phyloP scores from a whole-genome alignment of 2,797 vertebrate genomes.

The Gymnoscopelus braueri region DNA sequence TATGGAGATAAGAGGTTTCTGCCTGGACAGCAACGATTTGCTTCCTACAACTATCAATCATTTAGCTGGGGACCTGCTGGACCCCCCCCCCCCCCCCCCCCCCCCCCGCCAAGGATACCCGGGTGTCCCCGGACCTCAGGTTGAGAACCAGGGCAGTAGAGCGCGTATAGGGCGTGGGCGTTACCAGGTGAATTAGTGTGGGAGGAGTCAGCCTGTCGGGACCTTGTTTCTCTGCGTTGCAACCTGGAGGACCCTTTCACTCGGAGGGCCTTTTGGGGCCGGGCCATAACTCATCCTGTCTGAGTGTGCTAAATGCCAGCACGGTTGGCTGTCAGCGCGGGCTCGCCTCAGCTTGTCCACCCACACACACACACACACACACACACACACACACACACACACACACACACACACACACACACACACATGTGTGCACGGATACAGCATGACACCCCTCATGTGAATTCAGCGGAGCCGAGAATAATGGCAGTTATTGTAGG shows the following conservation, averaged over 20 bases:
- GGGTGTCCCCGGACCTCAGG: too few species aligned
- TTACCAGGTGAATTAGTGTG: slow-evolving; percentile 30
- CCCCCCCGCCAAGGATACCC: too few species aligned
- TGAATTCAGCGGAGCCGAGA: not conserved
- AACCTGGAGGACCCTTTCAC: slow-evolving; percentile 21
- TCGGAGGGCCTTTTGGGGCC: slow-evolving; percentile 20
- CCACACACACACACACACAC: not conserved
- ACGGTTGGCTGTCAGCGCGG: slow-evolving; percentile 36
- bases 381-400: not conserved
- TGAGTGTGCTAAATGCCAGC: slow-evolving; percentile 39
- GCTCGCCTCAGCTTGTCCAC: slow-evolving; percentile 65
- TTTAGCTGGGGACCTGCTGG: too few species aligned
- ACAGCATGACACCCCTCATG: not conserved
- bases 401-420: not conserved
- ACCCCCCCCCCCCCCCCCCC: too few species aligned
- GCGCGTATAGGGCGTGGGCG: slow-evolving; percentile 15
- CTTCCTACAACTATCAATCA: too few species aligned
- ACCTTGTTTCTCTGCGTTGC: slow-evolving; percentile 27
- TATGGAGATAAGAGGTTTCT: too few species aligned
- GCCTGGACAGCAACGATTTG: too few species aligned
- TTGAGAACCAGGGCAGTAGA: too few species aligned
- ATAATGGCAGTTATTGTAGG: not conserved
- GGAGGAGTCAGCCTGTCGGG: slow-evolving; percentile 10
- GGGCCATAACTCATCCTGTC: slow-evolving; percentile 46
- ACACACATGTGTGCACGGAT: too few species aligned